These are phyloP conservation scores for Deilephila elpenor DNA, from an alignment of 2,888 invertebrate species.

Conservation along the genomic window DNA sequence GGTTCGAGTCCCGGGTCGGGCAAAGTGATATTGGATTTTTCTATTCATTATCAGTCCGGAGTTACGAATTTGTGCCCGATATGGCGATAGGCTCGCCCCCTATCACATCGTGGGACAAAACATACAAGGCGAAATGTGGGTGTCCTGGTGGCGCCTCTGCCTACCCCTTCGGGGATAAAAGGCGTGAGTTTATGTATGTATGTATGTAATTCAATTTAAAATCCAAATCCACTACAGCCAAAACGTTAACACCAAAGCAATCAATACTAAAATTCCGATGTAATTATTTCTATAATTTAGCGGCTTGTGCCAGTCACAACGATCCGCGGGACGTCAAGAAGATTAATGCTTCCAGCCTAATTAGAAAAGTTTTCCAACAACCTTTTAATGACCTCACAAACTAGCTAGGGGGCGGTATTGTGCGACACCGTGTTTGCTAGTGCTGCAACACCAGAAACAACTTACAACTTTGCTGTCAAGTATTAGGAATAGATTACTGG, in stretches of 20 bases:
- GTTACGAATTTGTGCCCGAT: too few species aligned
- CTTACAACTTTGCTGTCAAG: not conserved
- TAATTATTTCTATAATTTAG: conserved; percentile 69
- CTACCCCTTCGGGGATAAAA: too few species aligned
- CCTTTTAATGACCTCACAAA: conserved; percentile 67
- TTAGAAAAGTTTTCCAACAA: conserved; percentile 77
- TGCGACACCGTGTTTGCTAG: conserved; percentile 41
- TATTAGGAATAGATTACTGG: conserved; percentile 25
- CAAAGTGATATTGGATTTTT: too few species aligned
- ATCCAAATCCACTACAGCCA: not conserved
- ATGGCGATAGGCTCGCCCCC: too few species aligned
- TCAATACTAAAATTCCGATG: conserved; percentile 45
- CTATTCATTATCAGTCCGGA: too few species aligned
- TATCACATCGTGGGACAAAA: too few species aligned
- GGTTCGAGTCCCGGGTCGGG: too few species aligned
- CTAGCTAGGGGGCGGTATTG: conserved; percentile 47
- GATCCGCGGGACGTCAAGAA: conserved; percentile 66
- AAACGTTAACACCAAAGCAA: conserved; percentile 29
- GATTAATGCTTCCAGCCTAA: conserved; percentile 76
- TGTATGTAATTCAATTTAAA: not conserved
- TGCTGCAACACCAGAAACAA: conserved; percentile 32
- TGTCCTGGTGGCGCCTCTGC: too few species aligned
- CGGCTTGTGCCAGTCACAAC: conserved; percentile 70
- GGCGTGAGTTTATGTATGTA: too few species aligned
- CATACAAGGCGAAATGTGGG: too few species aligned